Evolutionary conservation across 2,888 invertebrate species (phyloP).

Genomic region (Flabesymbios commensalis): DNA sequence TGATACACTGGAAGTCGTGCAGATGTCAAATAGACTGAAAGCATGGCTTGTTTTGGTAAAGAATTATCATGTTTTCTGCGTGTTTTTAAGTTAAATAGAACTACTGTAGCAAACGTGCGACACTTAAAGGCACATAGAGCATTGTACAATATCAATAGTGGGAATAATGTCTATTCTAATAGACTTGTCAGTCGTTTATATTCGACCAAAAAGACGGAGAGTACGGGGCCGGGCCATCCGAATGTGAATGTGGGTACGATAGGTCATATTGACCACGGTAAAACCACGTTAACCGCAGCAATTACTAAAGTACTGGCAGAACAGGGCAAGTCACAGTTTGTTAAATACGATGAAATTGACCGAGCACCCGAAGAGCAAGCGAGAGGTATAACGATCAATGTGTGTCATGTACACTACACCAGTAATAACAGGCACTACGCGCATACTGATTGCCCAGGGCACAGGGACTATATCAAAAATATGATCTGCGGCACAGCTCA

Average conservation of each 20-base stretch:
- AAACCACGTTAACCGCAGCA: constrained; percentile 91
- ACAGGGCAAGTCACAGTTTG: constrained; percentile 37
- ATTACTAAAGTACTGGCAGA: constrained; percentile 74
- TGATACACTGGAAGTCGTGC: too few species aligned
- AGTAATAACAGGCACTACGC: constrained; percentile 64
- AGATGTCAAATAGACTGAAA: too few species aligned
- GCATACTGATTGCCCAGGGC: constrained; percentile 96
- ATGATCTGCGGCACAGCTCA: constrained; percentile 80
- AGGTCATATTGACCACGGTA: constrained; percentile 98
- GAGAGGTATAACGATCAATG: constrained; percentile 72
- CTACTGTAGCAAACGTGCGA: too few species aligned
- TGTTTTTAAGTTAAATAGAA: too few species aligned
- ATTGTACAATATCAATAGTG: too few species aligned
- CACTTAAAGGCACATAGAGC: too few species aligned
- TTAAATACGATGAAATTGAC: constrained; percentile 85
- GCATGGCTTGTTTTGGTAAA: too few species aligned
- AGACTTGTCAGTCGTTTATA: too few species aligned
- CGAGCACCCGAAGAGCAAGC: constrained; percentile 90
- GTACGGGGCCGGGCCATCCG: too few species aligned
- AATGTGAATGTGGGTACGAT: constrained; percentile 88
- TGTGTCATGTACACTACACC: constrained; percentile 78
- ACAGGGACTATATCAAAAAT: constrained; percentile 83
- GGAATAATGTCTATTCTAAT: too few species aligned
- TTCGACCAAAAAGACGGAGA: too few species aligned
- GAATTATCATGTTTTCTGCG: too few species aligned